Percentiles rank a stretch among this genome's conserved stretches.
Evolutionary conservation across 2,113 vertebrate genomes (phyloP).

Genomic region (Bettongia penicillata): DNA sequence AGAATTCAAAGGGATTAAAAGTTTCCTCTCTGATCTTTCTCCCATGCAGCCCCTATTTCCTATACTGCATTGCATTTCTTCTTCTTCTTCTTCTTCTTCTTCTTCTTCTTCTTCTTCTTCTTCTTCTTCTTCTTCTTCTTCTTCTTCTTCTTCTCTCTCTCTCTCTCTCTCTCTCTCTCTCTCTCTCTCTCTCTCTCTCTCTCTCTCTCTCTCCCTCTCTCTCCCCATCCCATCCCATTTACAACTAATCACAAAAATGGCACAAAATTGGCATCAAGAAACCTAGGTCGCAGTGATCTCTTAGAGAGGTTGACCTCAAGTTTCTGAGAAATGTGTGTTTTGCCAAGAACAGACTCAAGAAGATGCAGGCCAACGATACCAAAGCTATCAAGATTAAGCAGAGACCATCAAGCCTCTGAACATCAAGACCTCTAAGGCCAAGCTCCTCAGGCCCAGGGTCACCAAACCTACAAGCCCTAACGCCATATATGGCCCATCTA

Average conservation of each 20-base stretch:
- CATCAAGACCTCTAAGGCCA: slow-evolving; percentile 56
- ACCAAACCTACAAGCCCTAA: background rate
- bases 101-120: too few relatives aligned
- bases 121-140: too few relatives aligned
- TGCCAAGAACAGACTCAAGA: slow-evolving; percentile 95
- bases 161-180: too few relatives aligned
- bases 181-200: too few relatives aligned
- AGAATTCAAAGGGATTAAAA: background rate
- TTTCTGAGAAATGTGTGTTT: slow-evolving; percentile 99
- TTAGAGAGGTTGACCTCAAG: slow-evolving; percentile 97
- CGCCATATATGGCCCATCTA: background rate
- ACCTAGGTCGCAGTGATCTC: slow-evolving; percentile 90
- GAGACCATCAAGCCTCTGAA: slow-evolving; percentile 70
- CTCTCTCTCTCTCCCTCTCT: too few relatives aligned
- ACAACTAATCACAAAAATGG: slow-evolving; percentile 92
- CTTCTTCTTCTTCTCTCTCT: too few relatives aligned
- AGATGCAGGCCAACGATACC: slow-evolving; percentile 87
- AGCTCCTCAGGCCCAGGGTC: slow-evolving; percentile 12
- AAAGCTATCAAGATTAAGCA: slow-evolving; percentile 69
- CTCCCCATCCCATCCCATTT: too few relatives aligned
- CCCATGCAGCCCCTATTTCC: background rate
- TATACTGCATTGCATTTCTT: background rate
- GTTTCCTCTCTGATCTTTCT: background rate
- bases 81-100: background rate
- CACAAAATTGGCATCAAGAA: slow-evolving; percentile 99